Evolutionary conservation across 2,797 vertebrate genomes (phyloP), one percentile per base, ranked within the genome.

Genomic region (Buphagus erythrorhynchus): DNA sequence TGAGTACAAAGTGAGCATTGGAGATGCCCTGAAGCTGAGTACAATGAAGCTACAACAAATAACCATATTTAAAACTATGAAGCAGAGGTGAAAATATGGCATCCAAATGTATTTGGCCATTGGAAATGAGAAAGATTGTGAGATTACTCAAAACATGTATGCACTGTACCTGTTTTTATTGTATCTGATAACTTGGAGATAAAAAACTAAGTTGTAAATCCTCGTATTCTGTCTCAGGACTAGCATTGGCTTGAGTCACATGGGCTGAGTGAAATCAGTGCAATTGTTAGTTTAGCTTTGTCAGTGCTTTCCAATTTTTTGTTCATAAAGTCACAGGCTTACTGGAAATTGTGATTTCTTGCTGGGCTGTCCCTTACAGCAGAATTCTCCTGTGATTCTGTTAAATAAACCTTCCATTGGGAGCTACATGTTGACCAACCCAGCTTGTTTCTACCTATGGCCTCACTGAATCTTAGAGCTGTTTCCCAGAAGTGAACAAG

Each of bases 261-360:
- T 17, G 42, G 46, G 61, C 59, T 83, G 74, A 71, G 36, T 84
- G 72, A 91, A 90, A 57, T 88, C 66, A 40, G 55, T 75, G 78
- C 55, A 84, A 18, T 61, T 86, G 40, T 66, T 79, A 55, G 22
- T 84, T 78, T 38, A 86, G 63, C 46, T 87, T 93, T 86, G 66
- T 59, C 29, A 65, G 26, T 78, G 52, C 54, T 86, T 89, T 84
- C 72, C 75, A 87, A 9, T 72, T 45, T 90, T 87, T 63, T 72
- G 38, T 72, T 94, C 76, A 18, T 36, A 4, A 45, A 66, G 62
- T 82, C 59, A 62, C 11, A 78, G 43, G 59, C 55, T 92, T 88
- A 79, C 35, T 93, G 91, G 90, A 95, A 94, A 86, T 62, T 48
- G 52, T 83, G 89, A 71, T 51, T 86, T 65, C 12, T 57, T 65